Conservation (phyloP, 2,113 vertebrate genomes). For the Psammodynastes pulverulentus region DNA sequence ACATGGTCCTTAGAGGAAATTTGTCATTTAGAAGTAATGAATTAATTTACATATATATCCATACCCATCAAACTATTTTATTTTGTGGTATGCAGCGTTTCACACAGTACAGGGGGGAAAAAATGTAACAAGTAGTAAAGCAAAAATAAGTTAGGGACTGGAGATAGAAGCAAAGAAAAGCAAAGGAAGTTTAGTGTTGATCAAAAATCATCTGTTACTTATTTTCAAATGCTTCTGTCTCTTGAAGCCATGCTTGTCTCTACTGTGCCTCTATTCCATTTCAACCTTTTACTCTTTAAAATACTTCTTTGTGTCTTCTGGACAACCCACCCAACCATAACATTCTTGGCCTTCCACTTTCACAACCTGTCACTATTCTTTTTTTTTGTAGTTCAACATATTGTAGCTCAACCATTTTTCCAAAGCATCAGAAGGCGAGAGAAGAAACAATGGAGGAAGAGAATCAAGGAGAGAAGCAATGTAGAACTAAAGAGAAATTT, state of each 20-base stretch:
- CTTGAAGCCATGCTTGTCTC: not conserved
- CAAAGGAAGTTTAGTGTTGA: not conserved
- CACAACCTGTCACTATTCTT: not conserved
- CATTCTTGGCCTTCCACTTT: not conserved
- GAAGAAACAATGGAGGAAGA: not conserved
- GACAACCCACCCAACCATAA: not conserved
- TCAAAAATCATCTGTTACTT: not conserved
- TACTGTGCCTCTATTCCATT: not conserved
- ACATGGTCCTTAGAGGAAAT: constrained; percentile 9
- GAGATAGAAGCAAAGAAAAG: not conserved
- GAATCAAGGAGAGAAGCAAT: not conserved
- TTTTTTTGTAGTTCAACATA: not conserved
- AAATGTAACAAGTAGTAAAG: not conserved
- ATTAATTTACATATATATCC: constrained; percentile 5
- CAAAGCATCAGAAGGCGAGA: not conserved
- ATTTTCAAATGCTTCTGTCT: not conserved
- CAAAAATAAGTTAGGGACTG: not conserved
- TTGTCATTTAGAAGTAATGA: constrained; percentile 20
- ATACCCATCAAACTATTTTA: not conserved
- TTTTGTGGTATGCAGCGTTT: not conserved
- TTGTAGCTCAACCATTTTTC: not conserved
- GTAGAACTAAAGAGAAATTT: not conserved
- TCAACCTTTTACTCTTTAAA: not conserved
- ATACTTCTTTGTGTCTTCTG: not conserved
- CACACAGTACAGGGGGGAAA: not conserved